These are phyloP conservation scores for Oncorhynchus clarkii DNA, from an alignment of 2,113 vertebrate genomes.

Conservation along the genomic window DNA sequence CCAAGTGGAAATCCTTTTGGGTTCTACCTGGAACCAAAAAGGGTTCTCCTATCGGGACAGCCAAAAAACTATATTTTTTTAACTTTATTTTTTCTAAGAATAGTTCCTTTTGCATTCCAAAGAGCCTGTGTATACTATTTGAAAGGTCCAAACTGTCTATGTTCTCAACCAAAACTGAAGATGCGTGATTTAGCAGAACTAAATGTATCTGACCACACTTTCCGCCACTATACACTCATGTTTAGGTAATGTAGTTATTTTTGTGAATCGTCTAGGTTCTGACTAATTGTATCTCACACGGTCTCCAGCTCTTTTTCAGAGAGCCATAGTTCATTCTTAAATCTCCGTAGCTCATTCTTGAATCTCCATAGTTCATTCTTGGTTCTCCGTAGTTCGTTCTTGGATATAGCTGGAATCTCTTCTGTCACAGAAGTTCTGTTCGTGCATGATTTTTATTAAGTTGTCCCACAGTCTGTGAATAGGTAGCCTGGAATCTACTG, in stretches of 20 bases:
- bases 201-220: neutral
- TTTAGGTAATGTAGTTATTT: neutral
- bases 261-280: neutral
- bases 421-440: conserved; percentile 11
- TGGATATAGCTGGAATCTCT: neutral
- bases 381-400: neutral
- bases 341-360: no score
- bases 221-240: neutral
- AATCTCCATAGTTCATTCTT: no score
- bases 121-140: conserved; percentile 32
- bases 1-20: no score
- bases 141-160: conserved; percentile 15
- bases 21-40: no score
- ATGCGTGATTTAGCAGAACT: conserved; percentile 31
- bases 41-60: no score
- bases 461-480: conserved; percentile 31
- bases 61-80: no score
- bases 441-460: conserved; percentile 27
- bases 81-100: no score
- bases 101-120: conserved; percentile 30
- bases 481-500: conserved; percentile 23
- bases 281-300: conserved; percentile 2
- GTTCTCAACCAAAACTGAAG: conserved; percentile 16
- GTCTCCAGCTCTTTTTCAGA: neutral
- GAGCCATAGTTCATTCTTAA: no score